Evolutionary conservation across 2,113 vertebrate species (phyloP), one percentile per base, ranked within the genome.

Genomic region (Chrysochloris asiatica): DNA sequence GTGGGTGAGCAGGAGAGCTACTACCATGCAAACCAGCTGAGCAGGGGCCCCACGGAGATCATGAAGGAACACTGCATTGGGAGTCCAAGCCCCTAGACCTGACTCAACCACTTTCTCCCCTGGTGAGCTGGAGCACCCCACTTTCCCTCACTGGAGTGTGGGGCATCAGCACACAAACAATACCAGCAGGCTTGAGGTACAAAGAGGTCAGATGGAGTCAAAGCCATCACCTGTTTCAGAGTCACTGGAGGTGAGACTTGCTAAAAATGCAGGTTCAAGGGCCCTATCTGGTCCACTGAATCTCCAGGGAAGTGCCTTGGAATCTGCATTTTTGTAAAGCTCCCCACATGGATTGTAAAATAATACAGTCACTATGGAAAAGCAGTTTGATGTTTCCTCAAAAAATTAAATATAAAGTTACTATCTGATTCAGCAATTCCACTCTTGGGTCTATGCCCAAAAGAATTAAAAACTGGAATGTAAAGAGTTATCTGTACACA

Each of bases 231-330:
- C 75, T 41, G 36, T 36, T 48, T 54, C 30, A 33, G 80, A 69
- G n/a, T 30, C 63, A 30, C 84, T 65, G 21, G 48, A 12, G 1
- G 36, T 30, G 38, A 33, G 16, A 2, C 5, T 54, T 50, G 71
- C 83, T 88, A 41, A 79, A 77, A 72, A 33, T 30, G 45, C 54
- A 90, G 19, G 26, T 41, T 69, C 38, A 50, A 26, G 41, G 83
- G 30, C 75, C 36, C 56, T 65, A 2, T n/a, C 72, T 47, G 41
- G 41, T 6, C 73, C 67, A 75, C 59, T 16, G 45, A 81, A 36
- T 47, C 33, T 81, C 56, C 26, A 21, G 79, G 79, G 71, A 79
- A 50, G 14, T 16, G 17, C 38, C 47, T 1, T 8, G 63, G 52
- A 56, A 82, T 12, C 8, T 59, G 65, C 41, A 83, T n/a, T 71